Conservation (phyloP, 2,113 vertebrate genomes). For the Leptobrachium leishanense region DNA sequence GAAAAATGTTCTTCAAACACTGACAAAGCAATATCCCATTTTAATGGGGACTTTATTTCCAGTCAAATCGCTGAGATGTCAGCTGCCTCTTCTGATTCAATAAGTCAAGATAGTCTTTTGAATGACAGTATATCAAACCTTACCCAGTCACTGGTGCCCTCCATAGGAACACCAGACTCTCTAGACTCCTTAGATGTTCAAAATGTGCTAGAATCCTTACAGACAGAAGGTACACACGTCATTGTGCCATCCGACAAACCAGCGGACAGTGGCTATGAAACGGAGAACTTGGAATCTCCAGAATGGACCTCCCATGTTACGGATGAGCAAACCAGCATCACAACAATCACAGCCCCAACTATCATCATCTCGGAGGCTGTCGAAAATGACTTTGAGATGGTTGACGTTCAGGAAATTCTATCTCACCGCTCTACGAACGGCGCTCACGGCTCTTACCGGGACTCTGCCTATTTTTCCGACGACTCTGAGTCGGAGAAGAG, state of each 20-base stretch:
- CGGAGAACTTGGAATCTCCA: slow-evolving; percentile 93
- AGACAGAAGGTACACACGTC: slow-evolving; percentile 69
- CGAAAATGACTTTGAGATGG: slow-evolving; percentile 48
- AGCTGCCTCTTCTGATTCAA: slow-evolving; percentile 76
- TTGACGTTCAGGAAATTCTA: slow-evolving; percentile 54
- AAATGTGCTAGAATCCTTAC: slow-evolving; percentile 68
- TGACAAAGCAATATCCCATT: neutral
- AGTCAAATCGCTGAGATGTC: slow-evolving; percentile 61
- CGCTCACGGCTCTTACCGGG: slow-evolving; percentile 77
- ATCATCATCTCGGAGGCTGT: slow-evolving; percentile 80
- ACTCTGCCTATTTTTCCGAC: slow-evolving; percentile 97
- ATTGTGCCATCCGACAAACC: slow-evolving; percentile 87
- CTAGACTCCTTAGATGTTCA: slow-evolving; percentile 86
- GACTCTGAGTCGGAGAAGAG: slow-evolving; percentile 91
- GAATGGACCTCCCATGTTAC: slow-evolving; percentile 88
- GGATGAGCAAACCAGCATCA: neutral
- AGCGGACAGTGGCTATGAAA: slow-evolving; percentile 95
- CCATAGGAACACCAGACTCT: slow-evolving; percentile 85
- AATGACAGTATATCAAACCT: slow-evolving; percentile 80
- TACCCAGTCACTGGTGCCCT: slow-evolving; percentile 67
- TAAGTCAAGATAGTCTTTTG: slow-evolving; percentile 87
- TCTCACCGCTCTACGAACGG: slow-evolving; percentile 63
- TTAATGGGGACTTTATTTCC: slow-evolving; percentile 31
- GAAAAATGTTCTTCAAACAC: neutral
- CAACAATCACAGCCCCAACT: slow-evolving; percentile 70